Evolutionary conservation across 2,113 vertebrate species (phyloP).

Genomic region (Ageneiosus marmoratus): DNA sequence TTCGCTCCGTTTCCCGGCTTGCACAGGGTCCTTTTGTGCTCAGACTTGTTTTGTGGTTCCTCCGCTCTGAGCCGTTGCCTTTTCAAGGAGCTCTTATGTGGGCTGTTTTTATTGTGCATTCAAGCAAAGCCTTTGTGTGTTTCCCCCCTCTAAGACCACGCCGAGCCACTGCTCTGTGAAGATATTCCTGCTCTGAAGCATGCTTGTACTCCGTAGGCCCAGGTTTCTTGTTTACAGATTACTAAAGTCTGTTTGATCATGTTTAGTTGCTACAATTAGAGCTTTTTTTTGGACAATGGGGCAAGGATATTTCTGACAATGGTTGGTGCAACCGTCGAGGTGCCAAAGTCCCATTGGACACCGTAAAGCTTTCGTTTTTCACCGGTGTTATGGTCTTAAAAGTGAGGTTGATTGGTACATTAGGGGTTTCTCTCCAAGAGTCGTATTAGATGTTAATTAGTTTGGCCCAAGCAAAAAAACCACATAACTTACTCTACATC

Average conservation of each 20-base stretch:
- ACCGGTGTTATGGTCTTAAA: background rate
- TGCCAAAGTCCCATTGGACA: conserved; percentile 44
- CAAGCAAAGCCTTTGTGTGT: background rate
- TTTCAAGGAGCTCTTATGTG: background rate
- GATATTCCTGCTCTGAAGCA: background rate
- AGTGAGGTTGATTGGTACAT: background rate
- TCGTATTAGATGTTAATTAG: background rate
- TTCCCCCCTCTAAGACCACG: background rate
- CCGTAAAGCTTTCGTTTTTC: conserved; percentile 3
- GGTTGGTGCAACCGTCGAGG: conserved; percentile 7
- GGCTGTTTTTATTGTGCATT: background rate
- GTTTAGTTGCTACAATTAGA: conserved; percentile 15
- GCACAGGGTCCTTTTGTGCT: background rate
- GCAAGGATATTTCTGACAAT: too few relatives aligned
- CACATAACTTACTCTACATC: background rate
- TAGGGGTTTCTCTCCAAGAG: background rate
- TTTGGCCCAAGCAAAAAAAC: background rate
- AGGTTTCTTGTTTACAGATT: conserved; percentile 43
- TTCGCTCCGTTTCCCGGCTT: background rate
- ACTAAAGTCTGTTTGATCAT: conserved; percentile 30
- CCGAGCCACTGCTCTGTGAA: background rate
- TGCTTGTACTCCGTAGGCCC: conserved; percentile 3
- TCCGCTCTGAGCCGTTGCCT: background rate
- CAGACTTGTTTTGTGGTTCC: background rate
- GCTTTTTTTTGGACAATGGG: conserved; percentile 4